A percentile compares a stretch with the other conserved stretches of the same genome.
Evolutionary conservation across 2,113 vertebrate species (phyloP).

Genomic region (Zosterops borbonicus): DNA sequence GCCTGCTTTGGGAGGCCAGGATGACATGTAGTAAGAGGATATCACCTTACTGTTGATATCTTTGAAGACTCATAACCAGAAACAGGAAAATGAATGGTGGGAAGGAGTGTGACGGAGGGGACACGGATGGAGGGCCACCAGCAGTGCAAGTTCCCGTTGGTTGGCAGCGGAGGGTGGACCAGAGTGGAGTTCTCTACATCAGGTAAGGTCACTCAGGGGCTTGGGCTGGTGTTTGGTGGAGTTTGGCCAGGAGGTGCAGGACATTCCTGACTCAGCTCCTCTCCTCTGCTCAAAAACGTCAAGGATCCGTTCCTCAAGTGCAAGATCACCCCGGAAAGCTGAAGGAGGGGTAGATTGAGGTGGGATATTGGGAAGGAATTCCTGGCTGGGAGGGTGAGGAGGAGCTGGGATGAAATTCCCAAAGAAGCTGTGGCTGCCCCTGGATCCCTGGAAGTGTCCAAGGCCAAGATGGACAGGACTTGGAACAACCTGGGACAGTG

Average conservation of each 20-base stretch:
- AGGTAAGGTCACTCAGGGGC: conserved; percentile 77
- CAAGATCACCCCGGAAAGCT: rapidly evolving
- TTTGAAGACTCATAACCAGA: conserved; percentile 86
- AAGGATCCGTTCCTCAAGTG: rapidly evolving
- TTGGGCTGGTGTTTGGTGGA: background rate
- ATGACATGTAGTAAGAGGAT: conserved; percentile 84
- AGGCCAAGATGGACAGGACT: rapidly evolving
- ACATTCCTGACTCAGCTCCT: rapidly evolving
- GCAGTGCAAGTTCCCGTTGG: conserved; percentile 96
- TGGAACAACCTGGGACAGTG: rapidly evolving
- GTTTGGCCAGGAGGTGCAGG: rapidly evolving
- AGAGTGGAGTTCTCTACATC: conserved; percentile 87
- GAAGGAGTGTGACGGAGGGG: conserved; percentile 92
- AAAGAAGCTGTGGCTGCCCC: background rate
- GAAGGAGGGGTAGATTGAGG: background rate
- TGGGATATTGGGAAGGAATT: background rate
- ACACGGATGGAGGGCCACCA: conserved; percentile 83
- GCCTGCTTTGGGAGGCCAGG: conserved; percentile 81
- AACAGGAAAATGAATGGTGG: conserved; percentile 98
- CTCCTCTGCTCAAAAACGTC: rapidly evolving
- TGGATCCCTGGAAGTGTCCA: background rate
- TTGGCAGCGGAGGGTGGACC: conserved; percentile 92
- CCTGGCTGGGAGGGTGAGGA: background rate
- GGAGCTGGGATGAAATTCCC: background rate
- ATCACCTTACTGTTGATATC: conserved; percentile 89